Percentiles rank a stretch among this genome's conserved stretches.
phyloP scores from a whole-genome alignment of 2,797 vertebrate species.

The Poecilia wingei region DNA sequence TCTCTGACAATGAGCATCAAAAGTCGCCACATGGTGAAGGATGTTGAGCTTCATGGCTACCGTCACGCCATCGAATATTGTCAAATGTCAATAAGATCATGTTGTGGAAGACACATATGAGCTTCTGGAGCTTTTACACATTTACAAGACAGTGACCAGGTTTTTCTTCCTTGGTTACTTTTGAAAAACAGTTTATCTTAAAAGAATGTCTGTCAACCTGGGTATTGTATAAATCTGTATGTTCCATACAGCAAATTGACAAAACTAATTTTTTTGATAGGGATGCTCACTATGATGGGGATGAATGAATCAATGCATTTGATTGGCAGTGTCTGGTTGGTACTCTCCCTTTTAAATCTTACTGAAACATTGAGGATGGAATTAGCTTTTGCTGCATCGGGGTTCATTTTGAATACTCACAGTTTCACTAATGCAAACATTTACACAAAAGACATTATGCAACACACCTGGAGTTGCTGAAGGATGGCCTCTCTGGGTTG shows the following conservation, averaged over 20 bases:
- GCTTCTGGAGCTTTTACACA: not conserved
- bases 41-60: slow-evolving; percentile 11
- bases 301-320: not conserved
- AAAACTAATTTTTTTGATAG: not conserved
- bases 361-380: not conserved
- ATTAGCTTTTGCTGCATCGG: not conserved
- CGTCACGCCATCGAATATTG: not conserved
- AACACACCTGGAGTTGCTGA: slow-evolving; percentile 80
- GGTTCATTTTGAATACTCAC: not conserved
- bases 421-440: not conserved
- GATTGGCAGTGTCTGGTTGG: not conserved
- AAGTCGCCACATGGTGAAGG: not conserved
- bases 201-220: not conserved
- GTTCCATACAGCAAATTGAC: not conserved
- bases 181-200: not conserved
- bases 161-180: not conserved
- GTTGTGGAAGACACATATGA: not conserved
- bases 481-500: slow-evolving; percentile 71
- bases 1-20: not conserved
- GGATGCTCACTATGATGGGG: not conserved
- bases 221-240: not conserved
- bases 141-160: not conserved
- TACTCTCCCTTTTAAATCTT: not conserved
- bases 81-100: slow-evolving; percentile 13
- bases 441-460: not conserved